Evolutionary conservation across 2,888 invertebrate species (phyloP), one percentile per base, ranked within the genome.

Genomic region (Lymantria monacha): DNA sequence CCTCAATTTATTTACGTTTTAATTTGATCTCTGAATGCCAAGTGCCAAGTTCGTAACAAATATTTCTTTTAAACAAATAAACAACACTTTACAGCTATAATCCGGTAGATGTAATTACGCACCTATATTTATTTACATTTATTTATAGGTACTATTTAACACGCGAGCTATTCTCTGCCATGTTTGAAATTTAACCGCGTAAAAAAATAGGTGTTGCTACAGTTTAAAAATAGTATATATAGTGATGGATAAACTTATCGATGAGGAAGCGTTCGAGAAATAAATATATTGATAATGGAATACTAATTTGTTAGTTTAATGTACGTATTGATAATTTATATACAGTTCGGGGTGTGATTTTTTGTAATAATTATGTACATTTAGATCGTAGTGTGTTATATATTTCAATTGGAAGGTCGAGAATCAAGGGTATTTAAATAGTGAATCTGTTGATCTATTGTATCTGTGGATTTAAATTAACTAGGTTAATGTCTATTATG

Each of bases 51-150:
- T 75, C 73, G 66, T 51, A 52, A 53, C 57, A 59, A 57, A 70
- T 72, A 72, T 65, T 63, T 73, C 69, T 73, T 63, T 64, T 54
- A 45, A 53, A 59, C 53, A 55, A 61, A 66, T 60, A 70, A 66
- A 63, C 61, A 58, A 12, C 31, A 12, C 30, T 31, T 43, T 49
- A 50, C 49, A 48, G 41, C 51, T 53, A 53, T 59, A 69, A 65
- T 55, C 50, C 59, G 47, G 44, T 52, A 44, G 48, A 48, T 49
- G 56, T 70, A 74, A 76, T 76, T 78, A 81, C 62, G 69, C 67
- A 66, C 66, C 73, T 76, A 74, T 74, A 76, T 80, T 76, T 78
- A 76, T n/a, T n/a, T n/a, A n/a, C n/a, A n/a, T n/a, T n/a, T 69
- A 67, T 69, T 68, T 76, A 79, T 77, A 77, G 79, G 44, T 37